Percentiles rank a stretch among this genome's conserved stretches.
Evolutionary conservation across 2,113 vertebrate genomes (phyloP).

Genomic region (Istiophorus platypterus): DNA sequence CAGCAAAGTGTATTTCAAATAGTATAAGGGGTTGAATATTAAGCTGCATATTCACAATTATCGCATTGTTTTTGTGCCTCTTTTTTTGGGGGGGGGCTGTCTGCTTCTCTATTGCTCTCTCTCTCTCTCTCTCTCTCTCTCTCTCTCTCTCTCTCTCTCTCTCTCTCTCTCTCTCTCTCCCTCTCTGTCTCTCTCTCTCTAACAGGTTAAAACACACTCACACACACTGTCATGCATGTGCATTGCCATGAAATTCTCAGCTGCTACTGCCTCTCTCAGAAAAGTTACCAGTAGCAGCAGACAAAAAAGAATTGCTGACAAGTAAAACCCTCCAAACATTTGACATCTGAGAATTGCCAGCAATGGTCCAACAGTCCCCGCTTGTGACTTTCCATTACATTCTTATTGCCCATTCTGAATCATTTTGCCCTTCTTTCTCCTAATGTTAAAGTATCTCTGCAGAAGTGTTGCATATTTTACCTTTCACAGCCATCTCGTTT

Average conservation of each 20-base stretch:
- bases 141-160: neutral
- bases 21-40: neutral
- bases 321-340: conserved; percentile 16
- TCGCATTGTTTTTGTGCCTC: conserved; percentile 8
- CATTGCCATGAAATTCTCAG: conserved; percentile 57
- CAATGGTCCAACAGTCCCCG: neutral
- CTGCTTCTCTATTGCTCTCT: neutral
- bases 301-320: conserved; percentile 41
- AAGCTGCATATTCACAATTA: neutral
- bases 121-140: neutral
- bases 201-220: neutral
- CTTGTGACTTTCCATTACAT: conserved; percentile 2
- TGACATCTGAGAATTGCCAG: conserved; percentile 33
- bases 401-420: conserved; percentile 1
- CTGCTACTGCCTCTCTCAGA: conserved; percentile 51
- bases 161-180: neutral
- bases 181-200: neutral
- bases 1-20: conserved; percentile 9
- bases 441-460: neutral
- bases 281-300: conserved; percentile 25
- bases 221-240: neutral
- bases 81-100: conserved; percentile 4
- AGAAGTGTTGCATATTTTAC: conserved; percentile 7
- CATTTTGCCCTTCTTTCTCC: neutral
- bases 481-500: conserved; percentile 30